Base-by-base conservation (phyloP, 1,140 invertebrate species). In the Drosophila sp. region DNA sequence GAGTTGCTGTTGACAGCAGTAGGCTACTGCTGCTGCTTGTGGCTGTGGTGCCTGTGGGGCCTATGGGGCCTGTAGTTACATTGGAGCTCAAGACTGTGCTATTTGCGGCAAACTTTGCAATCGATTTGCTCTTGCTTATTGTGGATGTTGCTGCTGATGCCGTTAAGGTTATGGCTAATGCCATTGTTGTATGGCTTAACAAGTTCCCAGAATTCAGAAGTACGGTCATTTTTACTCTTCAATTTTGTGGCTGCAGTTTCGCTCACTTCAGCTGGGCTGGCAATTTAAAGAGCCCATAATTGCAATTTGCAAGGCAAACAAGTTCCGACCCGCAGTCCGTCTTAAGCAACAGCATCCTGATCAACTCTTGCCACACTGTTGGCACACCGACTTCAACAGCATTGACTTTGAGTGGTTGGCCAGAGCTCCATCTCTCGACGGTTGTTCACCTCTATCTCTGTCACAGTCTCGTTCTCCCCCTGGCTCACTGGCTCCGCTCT, bases 271-370 rank as follows among this genome's bases (percentile, higher is more conserved):
- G 32, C 32, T 61, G 25, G 35, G 35, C 41, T 70, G 40, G 64
- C 47, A 78, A 72, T 72, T 72, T 79, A 64, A 79, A 79, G 65
- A 74, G 68, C 57, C 56, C 70, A 76, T 89, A 89, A 84, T 89
- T 87, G 80, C 84, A 87, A 89, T 89, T 86, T 87, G 80, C 73
- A 72, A 70, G 60, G 84, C 84, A 87, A 89, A 78, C 73, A 72
- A 75, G 55, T 27, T 27, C 25, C 41, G 70, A 40, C 64, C 62
- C 65, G 33, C 60, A 76, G 72, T 78, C 83, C 62, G 74, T 64
- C 54, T 11, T 66, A 50, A 58, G 10, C 35, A 38, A 3, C 63
- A 63, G 57, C 58, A 63, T 65, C 68, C 64, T 8, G 44, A 50
- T 76, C 69, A 58, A 68, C 64, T 77, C 55, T 40, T 74, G 50